Conservation (phyloP, 2,888 invertebrate genomes). For the Eilema depressum region DNA sequence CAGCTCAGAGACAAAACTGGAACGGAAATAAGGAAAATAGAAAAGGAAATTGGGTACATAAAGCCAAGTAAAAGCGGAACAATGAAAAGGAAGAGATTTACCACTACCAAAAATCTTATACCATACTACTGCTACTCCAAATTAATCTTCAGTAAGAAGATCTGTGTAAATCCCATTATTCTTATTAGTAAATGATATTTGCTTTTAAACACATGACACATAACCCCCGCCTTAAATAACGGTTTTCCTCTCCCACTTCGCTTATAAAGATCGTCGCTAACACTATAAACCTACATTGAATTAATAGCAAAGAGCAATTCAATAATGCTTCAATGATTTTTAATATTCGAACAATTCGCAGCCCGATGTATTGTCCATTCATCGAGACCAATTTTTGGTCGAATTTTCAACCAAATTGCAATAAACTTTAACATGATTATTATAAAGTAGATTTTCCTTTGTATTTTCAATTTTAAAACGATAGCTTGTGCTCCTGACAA, state of each 20-base stretch:
- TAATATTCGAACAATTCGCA: slow-evolving; percentile 81
- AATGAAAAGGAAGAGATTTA: neutral
- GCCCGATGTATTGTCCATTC: slow-evolving; percentile 73
- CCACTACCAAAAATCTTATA: neutral
- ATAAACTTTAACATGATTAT: slow-evolving; percentile 31
- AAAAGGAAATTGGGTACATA: neutral
- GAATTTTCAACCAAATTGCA: slow-evolving; percentile 24
- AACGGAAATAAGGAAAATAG: neutral
- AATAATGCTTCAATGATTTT: slow-evolving; percentile 83
- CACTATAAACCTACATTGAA: slow-evolving; percentile 55
- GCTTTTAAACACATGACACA: neutral
- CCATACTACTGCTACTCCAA: too few relatives aligned
- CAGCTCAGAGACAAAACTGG: neutral
- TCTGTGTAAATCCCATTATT: too few relatives aligned
- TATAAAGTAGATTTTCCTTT: slow-evolving; percentile 47
- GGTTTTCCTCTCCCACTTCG: neutral
- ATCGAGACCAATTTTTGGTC: slow-evolving; percentile 67
- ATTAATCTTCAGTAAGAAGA: too few relatives aligned
- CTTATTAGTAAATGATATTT: neutral
- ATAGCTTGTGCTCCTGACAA: slow-evolving; percentile 43
- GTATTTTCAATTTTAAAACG: slow-evolving; percentile 30
- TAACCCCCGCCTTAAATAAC: neutral
- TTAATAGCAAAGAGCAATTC: slow-evolving; percentile 80
- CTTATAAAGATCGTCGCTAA: slow-evolving; percentile 42
- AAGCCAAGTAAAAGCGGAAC: too few relatives aligned